phyloP scores from a whole-genome alignment of 2,888 invertebrate species.

The Sinohyriopsis cumingii region DNA sequence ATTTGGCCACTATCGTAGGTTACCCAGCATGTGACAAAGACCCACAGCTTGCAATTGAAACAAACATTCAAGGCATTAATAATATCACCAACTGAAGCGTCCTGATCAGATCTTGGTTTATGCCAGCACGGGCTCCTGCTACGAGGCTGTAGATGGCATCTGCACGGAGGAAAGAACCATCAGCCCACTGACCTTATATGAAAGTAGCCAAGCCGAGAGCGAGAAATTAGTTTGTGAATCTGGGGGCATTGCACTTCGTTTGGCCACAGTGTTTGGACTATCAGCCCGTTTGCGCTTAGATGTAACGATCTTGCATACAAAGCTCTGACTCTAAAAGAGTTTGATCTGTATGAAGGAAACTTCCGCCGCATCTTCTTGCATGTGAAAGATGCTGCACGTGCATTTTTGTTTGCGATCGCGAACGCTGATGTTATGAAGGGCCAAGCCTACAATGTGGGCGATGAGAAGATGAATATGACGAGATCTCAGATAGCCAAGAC shows the following conservation, averaged over 20 bases:
- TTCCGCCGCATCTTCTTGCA: slow-evolving; percentile 70
- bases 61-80: slow-evolving; percentile 66
- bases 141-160: slow-evolving; percentile 68
- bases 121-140: slow-evolving; percentile 51
- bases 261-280: slow-evolving; percentile 71
- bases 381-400: slow-evolving; percentile 64
- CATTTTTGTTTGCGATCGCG: slow-evolving; percentile 67
- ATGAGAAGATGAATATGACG: slow-evolving; percentile 70
- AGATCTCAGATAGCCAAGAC: slow-evolving; percentile 64
- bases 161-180: slow-evolving; percentile 70
- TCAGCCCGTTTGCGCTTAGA: slow-evolving; percentile 70
- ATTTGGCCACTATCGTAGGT: slow-evolving; percentile 70
- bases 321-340: slow-evolving; percentile 60
- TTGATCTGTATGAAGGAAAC: slow-evolving; percentile 68
- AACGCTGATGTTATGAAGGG: slow-evolving; percentile 66
- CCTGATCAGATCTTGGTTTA: slow-evolving; percentile 66
- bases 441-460: slow-evolving; percentile 69
- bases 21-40: slow-evolving; percentile 71
- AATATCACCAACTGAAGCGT: slow-evolving; percentile 55
- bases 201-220: slow-evolving; percentile 67
- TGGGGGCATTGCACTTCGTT: slow-evolving; percentile 65
- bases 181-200: slow-evolving; percentile 69
- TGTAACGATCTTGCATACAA: slow-evolving; percentile 68
- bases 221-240: slow-evolving; percentile 59
- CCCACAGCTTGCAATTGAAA: slow-evolving; percentile 57